A percentile compares a stretch with the other conserved stretches of the same genome.
Evolutionary conservation across 2,113 vertebrate genomes (phyloP).

Genomic region (Melierax canorus): DNA sequence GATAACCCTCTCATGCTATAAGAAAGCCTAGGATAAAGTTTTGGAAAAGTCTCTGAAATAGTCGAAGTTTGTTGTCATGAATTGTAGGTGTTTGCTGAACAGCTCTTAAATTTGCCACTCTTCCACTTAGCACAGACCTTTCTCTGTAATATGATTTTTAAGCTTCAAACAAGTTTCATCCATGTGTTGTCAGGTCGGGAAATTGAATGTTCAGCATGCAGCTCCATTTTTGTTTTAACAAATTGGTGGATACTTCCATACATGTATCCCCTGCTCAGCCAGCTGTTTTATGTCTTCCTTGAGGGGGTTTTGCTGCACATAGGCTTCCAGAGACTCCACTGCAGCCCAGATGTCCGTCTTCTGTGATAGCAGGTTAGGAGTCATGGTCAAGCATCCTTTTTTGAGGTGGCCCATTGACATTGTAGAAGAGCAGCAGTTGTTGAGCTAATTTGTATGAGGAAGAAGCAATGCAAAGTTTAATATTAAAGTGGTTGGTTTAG

Average conservation of each 20-base stretch:
- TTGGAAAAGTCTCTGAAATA: neutral
- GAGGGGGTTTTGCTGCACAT: neutral
- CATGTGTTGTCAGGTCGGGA: neutral
- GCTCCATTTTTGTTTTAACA: neutral
- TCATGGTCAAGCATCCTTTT: neutral
- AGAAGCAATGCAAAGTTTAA: neutral
- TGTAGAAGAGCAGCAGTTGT: neutral
- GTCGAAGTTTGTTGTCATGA: neutral
- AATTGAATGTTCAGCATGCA: neutral
- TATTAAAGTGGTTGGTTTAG: slow-evolving; percentile 8
- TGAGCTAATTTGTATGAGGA: neutral
- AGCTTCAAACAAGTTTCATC: neutral
- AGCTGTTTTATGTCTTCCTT: neutral
- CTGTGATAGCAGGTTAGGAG: neutral
- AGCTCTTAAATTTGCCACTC: neutral
- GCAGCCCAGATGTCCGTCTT: neutral
- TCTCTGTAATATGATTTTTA: neutral
- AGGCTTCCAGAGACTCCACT: neutral
- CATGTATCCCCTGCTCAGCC: neutral
- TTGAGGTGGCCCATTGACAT: neutral
- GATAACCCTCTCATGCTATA: neutral
- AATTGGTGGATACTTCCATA: neutral
- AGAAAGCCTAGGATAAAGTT: neutral
- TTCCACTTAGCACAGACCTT: neutral
- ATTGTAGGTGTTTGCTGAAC: neutral